A percentile compares a stretch with the other conserved stretches of the same genome.
Conservation (phyloP, 2,888 invertebrate species). For the Noctua janthina region DNA sequence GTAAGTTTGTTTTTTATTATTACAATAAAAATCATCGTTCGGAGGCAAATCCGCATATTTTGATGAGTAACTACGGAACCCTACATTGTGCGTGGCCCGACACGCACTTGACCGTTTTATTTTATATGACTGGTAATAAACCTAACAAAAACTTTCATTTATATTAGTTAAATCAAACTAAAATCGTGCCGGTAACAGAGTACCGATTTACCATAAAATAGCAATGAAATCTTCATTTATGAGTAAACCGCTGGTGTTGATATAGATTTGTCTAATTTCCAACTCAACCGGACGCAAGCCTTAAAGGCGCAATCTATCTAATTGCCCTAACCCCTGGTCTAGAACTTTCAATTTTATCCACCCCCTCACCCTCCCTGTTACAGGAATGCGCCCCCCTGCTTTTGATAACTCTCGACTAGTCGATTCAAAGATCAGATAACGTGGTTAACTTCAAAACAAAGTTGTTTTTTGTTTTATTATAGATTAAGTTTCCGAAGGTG, state of each 20-base stretch:
- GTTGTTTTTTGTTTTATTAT: slow-evolving; percentile 20
- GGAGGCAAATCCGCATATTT: no score
- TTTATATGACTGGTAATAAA: neutral
- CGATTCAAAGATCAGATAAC: slow-evolving; percentile 52
- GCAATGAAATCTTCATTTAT: neutral
- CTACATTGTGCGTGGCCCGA: no score
- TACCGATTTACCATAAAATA: neutral
- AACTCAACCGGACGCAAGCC: slow-evolving; percentile 66
- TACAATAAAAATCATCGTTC: no score
- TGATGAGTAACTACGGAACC: no score
- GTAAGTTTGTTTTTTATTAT: no score
- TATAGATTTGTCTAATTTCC: slow-evolving; percentile 67
- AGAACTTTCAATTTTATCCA: slow-evolving; percentile 75
- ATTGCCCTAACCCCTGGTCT: slow-evolving; percentile 72
- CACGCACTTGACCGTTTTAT: no score
- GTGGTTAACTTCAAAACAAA: slow-evolving; percentile 18
- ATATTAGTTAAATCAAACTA: neutral
- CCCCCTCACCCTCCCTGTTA: slow-evolving; percentile 63
- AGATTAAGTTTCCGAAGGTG: neutral
- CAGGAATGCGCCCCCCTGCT: slow-evolving; percentile 64
- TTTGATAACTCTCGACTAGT: slow-evolving; percentile 70
- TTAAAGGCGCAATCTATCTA: slow-evolving; percentile 70
- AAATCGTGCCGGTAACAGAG: neutral
- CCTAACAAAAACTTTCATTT: neutral
- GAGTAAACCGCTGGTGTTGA: slow-evolving; percentile 16